Evolutionary conservation across 2,113 vertebrate genomes (phyloP).

Genomic region (Myiopsitta monachus): DNA sequence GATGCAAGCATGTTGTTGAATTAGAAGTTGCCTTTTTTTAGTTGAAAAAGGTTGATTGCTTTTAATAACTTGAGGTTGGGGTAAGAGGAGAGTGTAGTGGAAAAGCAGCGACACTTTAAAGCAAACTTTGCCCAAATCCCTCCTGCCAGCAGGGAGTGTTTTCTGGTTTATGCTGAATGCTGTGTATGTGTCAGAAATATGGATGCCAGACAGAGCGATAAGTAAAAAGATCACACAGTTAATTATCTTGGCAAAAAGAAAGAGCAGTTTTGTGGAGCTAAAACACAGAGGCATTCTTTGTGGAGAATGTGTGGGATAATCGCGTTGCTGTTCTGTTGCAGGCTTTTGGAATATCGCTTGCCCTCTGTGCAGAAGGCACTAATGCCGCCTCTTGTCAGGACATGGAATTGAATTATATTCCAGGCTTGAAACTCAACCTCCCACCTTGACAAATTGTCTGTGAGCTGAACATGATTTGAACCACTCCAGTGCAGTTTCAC

Average conservation of each 20-base stretch:
- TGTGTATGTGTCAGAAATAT: background rate
- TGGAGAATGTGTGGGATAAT: background rate
- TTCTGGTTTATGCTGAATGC: background rate
- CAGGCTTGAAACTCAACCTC: constrained; percentile 17
- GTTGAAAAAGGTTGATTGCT: accelerated
- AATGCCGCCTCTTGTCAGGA: background rate
- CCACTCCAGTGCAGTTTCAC: background rate
- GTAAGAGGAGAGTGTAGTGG: background rate
- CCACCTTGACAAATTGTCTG: constrained; percentile 34
- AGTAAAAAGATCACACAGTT: background rate
- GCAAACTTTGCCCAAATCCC: accelerated
- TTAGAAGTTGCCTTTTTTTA: background rate
- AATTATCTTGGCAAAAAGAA: background rate
- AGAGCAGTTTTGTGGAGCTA: background rate
- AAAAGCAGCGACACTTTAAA: background rate
- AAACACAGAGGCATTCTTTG: background rate
- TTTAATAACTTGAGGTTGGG: accelerated
- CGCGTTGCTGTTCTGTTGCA: accelerated
- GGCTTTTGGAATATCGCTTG: background rate
- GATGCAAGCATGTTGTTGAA: background rate
- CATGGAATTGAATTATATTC: background rate
- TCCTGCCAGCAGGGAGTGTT: accelerated
- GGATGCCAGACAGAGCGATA: background rate
- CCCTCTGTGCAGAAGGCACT: background rate
- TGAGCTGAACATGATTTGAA: background rate